Conservation (phyloP, 2,888 invertebrate genomes). For the Megaustenia siamemsis region DNA sequence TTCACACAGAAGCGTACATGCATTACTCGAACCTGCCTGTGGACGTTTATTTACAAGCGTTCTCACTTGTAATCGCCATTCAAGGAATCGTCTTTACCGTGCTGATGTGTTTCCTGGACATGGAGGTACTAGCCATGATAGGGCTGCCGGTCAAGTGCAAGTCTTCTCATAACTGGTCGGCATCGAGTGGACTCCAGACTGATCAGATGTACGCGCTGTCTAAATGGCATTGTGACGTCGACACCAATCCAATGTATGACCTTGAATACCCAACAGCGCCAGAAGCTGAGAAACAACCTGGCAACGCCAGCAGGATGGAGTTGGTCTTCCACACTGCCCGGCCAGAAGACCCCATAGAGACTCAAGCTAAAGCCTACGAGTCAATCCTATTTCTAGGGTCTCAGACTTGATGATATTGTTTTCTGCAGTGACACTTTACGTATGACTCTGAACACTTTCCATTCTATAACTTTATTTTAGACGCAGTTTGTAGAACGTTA, state of each 20-base stretch:
- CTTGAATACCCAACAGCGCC: neutral
- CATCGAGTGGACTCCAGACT: neutral
- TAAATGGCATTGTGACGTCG: neutral
- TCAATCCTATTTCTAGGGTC: neutral
- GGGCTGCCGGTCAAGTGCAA: neutral
- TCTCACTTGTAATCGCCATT: constrained; percentile 9
- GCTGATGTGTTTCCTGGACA: constrained; percentile 42
- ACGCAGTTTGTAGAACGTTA: too few relatives aligned
- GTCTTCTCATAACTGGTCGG: neutral
- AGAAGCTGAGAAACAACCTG: neutral
- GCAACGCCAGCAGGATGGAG: neutral
- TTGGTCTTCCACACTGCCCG: constrained; percentile 10
- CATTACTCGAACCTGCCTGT: constrained; percentile 32
- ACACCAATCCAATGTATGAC: neutral
- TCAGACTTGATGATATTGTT: too few relatives aligned
- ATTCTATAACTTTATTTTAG: too few relatives aligned
- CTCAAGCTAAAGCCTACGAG: neutral
- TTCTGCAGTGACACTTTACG: too few relatives aligned
- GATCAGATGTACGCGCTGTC: neutral
- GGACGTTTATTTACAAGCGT: constrained; percentile 15
- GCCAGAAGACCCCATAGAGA: neutral
- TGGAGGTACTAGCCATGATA: constrained; percentile 10
- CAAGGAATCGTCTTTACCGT: constrained; percentile 45
- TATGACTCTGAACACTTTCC: too few relatives aligned
- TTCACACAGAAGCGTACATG: constrained; percentile 35